Conservation (phyloP, 2,113 vertebrate species). For the Ameiurus melas region DNA sequence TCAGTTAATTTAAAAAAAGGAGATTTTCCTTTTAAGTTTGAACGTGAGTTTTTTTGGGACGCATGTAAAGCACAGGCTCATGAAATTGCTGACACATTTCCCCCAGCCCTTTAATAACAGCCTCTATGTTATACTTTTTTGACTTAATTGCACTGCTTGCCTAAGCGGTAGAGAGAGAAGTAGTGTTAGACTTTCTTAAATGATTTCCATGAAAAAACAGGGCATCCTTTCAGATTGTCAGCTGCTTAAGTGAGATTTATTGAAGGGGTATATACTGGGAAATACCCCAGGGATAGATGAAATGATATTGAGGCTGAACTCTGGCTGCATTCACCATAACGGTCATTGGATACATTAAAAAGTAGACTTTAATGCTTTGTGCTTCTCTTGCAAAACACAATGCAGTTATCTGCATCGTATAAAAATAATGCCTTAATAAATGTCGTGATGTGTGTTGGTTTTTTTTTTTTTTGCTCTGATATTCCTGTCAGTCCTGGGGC, state of each 20-base stretch:
- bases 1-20: neutral
- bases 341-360: neutral
- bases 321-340: neutral
- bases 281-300: neutral
- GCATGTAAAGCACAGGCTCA: neutral
- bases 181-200: neutral
- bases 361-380: neutral
- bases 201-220: neutral
- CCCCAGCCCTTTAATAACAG: neutral
- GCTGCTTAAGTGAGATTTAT: neutral
- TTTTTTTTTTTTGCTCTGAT: neutral
- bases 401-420: neutral
- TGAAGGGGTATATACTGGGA: neutral
- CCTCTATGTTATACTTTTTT: neutral
- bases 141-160: neutral
- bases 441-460: neutral
- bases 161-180: neutral
- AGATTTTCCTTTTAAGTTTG: neutral
- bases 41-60: neutral
- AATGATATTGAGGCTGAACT: neutral
- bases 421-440: neutral
- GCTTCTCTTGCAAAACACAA: neutral
- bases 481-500: neutral
- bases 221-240: neutral
- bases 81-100: too few species aligned